Evolutionary conservation across 2,888 invertebrate genomes (phyloP), one percentile per base, ranked within the genome.

Genomic region (Asteroscopus sphinx): DNA sequence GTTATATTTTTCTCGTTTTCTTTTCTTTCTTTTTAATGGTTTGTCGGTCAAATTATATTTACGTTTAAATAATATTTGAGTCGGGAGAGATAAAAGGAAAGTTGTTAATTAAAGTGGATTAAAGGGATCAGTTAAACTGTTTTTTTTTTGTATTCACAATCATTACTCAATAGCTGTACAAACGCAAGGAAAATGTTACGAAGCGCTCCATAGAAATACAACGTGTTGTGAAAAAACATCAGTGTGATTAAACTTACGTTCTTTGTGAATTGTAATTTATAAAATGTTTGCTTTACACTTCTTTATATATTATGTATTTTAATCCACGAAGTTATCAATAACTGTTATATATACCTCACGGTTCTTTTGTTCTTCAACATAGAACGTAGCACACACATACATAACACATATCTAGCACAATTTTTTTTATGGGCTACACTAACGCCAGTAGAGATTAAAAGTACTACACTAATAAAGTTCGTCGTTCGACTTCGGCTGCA

Each of bases 31-130:
- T 74, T 68, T 77, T 79, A 81, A 80, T 73, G 79, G 77, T 78
- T 72, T 69, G 71, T 77, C 59, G 81, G 77, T 83, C 78, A 83
- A 89, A 87, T 88, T 89, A 81, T 87, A 85, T 88, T 86, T 87
- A 82, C 76, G 74, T 87, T 87, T 78, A 82, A 85, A 86, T 83
- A 85, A 86, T 83, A 82, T 84, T 85, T 79, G 72, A 85, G 79
- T 76, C 60, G 71, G 21, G 6, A 57, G 42, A 81, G 82, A 86
- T 87, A 81, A 86, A 87, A 83, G 69, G 79, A 67, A 83, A 82
- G 81, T 80, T 81, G 79, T 85, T 85, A 81, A 80, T 84, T 81
- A 83, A 85, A 87, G 77, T 84, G 77, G 81, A 87, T 88, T 87
- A 83, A 83, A 80, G 75, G 79, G 82, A 82, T 85, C 75, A 76